Evolutionary conservation across 2,888 invertebrate species (phyloP), one percentile per base, ranked within the genome.

Genomic region (Melinaea menophilus): DNA sequence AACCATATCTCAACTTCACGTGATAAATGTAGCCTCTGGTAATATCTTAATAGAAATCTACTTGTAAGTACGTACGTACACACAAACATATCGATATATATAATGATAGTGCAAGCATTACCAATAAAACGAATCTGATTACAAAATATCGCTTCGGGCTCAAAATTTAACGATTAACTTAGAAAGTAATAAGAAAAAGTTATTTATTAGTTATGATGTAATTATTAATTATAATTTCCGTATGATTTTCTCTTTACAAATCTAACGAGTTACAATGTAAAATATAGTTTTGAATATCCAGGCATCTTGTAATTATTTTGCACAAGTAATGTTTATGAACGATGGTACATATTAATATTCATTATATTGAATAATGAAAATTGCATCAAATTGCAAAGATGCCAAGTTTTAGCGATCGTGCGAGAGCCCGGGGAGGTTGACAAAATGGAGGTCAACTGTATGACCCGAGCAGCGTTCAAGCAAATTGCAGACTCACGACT

Each of bases 401-500:
- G 13, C 22, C 48, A 48, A 22, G 11, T 51, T 51, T 41, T 31
- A 31, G 51, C 31, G n/a, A 51, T 51, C 51, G 51, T 51, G 22
- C 22, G 5, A 48, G n/a, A 22, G 51, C 51, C 31, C 31, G 51
- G 51, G 51, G 51, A 51, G 31, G 51, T 51, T 61, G 67, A 63
- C 65, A 61, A 62, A 66, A 41, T 61, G 61, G 68, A 62, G 70
- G 70, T 69, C 70, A 59, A 48, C 46, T 31, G 58, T 59, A 61
- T 65, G 69, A 70, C 69, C 70, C 48, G 64, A 22, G 22, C 22
- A 22, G 22, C 56, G 68, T 61, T 62, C 51, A 55, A 61, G 63
- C 66, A 68, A 69, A 69, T 69, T 68, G 58, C 66, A n/a, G 41
- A 59, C 62, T 63, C 69, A 70, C 69, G 69, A 70, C 56, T 58